These are phyloP conservation scores for Reticulitermes lucifugus DNA, from an alignment of 2,888 invertebrate genomes.

Conservation along the genomic window DNA sequence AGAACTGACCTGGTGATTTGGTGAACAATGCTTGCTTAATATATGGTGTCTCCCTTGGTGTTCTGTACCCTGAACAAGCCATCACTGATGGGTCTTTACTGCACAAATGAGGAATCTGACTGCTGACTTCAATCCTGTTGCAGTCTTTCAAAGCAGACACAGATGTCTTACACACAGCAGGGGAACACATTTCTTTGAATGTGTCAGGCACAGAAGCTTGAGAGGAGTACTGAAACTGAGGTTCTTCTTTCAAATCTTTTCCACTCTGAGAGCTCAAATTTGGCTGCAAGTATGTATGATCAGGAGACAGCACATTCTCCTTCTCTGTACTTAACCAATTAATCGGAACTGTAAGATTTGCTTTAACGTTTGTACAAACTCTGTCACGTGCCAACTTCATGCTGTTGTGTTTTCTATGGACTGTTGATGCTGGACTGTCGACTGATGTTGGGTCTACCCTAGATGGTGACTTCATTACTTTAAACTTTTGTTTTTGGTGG, in stretches of 20 bases:
- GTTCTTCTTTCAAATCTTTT: not conserved
- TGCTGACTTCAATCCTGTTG: constrained; percentile 41
- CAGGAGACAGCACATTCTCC: constrained; percentile 51
- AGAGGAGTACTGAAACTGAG: not conserved
- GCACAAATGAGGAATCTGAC: constrained; percentile 41
- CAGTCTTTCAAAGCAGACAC: constrained; percentile 47
- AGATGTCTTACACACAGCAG: not conserved
- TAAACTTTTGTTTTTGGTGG: constrained; percentile 25
- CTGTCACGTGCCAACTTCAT: constrained; percentile 21
- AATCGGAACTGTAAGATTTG: not conserved
- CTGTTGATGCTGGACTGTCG: not conserved
- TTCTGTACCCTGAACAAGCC: constrained; percentile 55
- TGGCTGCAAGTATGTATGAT: constrained; percentile 4
- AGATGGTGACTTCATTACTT: constrained; percentile 9
- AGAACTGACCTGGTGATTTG: constrained; percentile 69
- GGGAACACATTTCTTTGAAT: constrained; percentile 14
- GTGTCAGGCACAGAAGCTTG: not conserved
- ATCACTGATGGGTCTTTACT: constrained; percentile 48
- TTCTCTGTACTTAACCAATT: constrained; percentile 45
- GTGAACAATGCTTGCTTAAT: constrained; percentile 71
- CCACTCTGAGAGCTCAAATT: not conserved
- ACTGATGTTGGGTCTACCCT: not conserved
- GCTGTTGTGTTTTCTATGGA: constrained; percentile 25
- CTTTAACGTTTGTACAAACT: constrained; percentile 15
- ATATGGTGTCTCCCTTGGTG: constrained; percentile 65